phyloP scores from a whole-genome alignment of 1,140 invertebrate genomes.

The Lethrus apterus region DNA sequence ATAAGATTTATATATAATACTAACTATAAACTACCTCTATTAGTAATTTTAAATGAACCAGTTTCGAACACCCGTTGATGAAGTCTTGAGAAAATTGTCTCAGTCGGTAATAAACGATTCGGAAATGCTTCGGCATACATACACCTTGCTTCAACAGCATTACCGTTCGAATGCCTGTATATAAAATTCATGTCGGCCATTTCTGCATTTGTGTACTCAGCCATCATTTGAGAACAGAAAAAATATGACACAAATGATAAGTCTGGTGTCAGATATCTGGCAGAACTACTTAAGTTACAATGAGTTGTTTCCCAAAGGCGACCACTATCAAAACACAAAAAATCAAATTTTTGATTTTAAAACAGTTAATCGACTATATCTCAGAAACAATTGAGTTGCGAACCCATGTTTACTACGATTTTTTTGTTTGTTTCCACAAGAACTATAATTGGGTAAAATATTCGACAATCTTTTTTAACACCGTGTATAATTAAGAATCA shows the following conservation, averaged over 20 bases:
- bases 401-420: conserved; percentile 4
- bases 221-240: conserved; percentile 5
- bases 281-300: conserved; percentile 6
- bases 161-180: conserved; percentile 13
- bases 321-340: conserved; percentile 1
- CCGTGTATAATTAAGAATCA: too few relatives aligned
- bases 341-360: conserved; percentile 4
- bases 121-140: conserved; percentile 8
- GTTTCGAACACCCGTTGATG: conserved; percentile 4
- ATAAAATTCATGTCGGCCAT: conserved; percentile 17
- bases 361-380: conserved; percentile 3
- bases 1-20: too few relatives aligned
- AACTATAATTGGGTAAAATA: conserved; percentile 3
- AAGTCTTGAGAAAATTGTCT: conserved; percentile 2
- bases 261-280: background rate
- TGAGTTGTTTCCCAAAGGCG: conserved; percentile 6
- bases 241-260: conserved; percentile 1
- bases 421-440: conserved; percentile 3
- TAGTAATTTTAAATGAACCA: conserved; percentile 10
- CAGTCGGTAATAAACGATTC: conserved; percentile 1
- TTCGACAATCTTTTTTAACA: conserved; percentile 6
- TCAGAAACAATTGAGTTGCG: conserved; percentile 5
- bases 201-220: conserved; percentile 12
- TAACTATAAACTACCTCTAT: too few relatives aligned
- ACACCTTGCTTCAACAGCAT: conserved; percentile 12